Evolutionary conservation across 1,140 invertebrate genomes (phyloP).

Genomic region (Bradynema listronoti): DNA sequence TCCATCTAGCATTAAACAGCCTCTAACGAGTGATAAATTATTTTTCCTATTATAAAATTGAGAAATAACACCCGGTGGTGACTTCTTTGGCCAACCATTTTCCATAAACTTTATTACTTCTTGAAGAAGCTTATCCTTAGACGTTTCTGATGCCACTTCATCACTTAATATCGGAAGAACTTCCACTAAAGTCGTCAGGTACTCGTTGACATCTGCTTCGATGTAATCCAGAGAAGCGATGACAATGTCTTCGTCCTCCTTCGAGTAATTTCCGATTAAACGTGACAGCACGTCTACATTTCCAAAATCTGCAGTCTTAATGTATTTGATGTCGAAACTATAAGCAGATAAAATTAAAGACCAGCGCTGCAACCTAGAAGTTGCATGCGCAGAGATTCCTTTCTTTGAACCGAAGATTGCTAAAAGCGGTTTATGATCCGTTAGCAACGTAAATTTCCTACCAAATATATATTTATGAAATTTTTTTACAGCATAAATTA

Average conservation of each 20-base stretch:
- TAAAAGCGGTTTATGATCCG: constrained; percentile 18
- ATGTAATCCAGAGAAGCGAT: constrained; percentile 13
- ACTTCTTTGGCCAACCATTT: background rate
- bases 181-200: background rate
- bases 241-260: constrained; percentile 14
- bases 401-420: constrained; percentile 18
- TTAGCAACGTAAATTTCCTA: constrained; percentile 11
- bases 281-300: constrained; percentile 14
- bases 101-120: background rate
- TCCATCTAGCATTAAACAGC: constrained; percentile 44
- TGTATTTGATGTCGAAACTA: constrained; percentile 16
- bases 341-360: constrained; percentile 13
- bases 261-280: constrained; percentile 9
- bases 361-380: constrained; percentile 13
- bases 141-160: background rate
- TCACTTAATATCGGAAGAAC: background rate
- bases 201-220: constrained; percentile 10
- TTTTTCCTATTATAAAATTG: no score
- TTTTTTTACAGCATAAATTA: constrained; percentile 17
- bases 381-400: constrained; percentile 13
- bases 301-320: constrained; percentile 14
- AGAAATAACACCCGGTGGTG: no score
- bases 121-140: background rate
- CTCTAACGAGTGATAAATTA: no score
- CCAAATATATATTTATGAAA: constrained; percentile 19